These are phyloP conservation scores for Trisateles emortualis DNA, from an alignment of 2,888 invertebrate species.

Conservation along the genomic window DNA sequence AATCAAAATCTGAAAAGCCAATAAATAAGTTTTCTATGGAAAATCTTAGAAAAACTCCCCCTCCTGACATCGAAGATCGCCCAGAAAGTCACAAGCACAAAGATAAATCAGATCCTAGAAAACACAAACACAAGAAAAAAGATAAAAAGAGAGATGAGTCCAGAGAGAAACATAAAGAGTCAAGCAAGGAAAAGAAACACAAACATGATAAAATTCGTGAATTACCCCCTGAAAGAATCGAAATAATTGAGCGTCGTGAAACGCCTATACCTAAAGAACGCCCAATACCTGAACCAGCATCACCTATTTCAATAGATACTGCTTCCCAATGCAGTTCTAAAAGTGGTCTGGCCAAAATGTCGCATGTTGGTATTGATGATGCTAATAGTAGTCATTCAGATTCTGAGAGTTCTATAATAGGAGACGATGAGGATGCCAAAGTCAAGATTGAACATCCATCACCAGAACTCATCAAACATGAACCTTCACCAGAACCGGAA, in stretches of 20 bases:
- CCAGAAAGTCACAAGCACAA: constrained; percentile 74
- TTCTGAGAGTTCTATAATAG: constrained; percentile 77
- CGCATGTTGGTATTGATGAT: constrained; percentile 71
- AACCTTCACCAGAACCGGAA: constrained; percentile 69
- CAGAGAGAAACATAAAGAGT: constrained; percentile 88
- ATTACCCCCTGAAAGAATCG: constrained; percentile 79
- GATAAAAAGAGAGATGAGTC: constrained; percentile 89
- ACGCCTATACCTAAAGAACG: constrained; percentile 76
- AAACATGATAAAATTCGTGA: constrained; percentile 86
- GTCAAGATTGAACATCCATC: constrained; percentile 71
- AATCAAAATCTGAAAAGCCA: constrained; percentile 75
- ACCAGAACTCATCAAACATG: constrained; percentile 63
- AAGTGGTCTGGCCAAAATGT: constrained; percentile 75
- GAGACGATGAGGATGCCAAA: constrained; percentile 78
- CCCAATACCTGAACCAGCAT: constrained; percentile 72
- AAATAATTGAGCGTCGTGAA: constrained; percentile 77
- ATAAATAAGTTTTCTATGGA: constrained; percentile 81
- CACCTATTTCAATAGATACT: constrained; percentile 82
- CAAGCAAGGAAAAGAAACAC: constrained; percentile 81
- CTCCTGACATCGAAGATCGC: constrained; percentile 71
- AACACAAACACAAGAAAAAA: constrained; percentile 89
- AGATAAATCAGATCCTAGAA: constrained; percentile 83
- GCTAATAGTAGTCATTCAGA: constrained; percentile 79
- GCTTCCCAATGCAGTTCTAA: constrained; percentile 84
- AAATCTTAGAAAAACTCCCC: constrained; percentile 80